Percentiles rank a stretch among this genome's conserved stretches.
phyloP scores from a whole-genome alignment of 1,140 invertebrate species.

The Yoshiicerus persimilis region DNA sequence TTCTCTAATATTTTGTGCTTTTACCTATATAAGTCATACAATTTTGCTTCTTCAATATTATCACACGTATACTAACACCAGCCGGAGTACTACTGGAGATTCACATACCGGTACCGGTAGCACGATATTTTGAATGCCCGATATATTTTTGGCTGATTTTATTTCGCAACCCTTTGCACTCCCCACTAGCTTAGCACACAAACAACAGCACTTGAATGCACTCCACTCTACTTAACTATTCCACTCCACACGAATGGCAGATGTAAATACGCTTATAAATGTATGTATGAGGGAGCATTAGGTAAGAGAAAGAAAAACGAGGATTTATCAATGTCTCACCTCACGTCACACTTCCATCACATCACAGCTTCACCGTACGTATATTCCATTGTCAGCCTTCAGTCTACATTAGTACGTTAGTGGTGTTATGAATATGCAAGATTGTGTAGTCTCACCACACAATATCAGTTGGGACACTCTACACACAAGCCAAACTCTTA shows the following conservation, averaged over 20 bases:
- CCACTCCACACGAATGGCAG: not conserved
- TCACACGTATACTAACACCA: too few relatives aligned
- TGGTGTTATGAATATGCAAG: not conserved
- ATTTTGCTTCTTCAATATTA: too few relatives aligned
- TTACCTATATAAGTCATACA: too few relatives aligned
- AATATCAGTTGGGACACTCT: not conserved
- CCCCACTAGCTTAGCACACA: not conserved
- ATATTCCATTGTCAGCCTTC: slow-evolving; percentile 1
- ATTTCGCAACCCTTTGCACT: not conserved
- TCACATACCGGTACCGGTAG: too few relatives aligned
- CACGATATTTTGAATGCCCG: too few relatives aligned
- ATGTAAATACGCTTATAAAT: not conserved
- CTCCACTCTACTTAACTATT: not conserved
- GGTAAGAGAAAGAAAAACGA: not conserved
- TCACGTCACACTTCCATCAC: not conserved
- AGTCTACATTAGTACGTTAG: not conserved
- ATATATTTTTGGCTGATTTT: not conserved
- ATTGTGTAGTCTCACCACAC: not conserved
- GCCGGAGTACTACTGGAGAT: too few relatives aligned
- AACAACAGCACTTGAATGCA: not conserved
- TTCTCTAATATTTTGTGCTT: too few relatives aligned
- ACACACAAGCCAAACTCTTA: not conserved
- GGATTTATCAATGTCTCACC: slow-evolving; percentile 16
- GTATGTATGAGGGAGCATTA: not conserved
- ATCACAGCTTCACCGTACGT: not conserved